Evolutionary conservation across 2,113 vertebrate genomes (phyloP).

Genomic region (Ascaphus truei): DNA sequence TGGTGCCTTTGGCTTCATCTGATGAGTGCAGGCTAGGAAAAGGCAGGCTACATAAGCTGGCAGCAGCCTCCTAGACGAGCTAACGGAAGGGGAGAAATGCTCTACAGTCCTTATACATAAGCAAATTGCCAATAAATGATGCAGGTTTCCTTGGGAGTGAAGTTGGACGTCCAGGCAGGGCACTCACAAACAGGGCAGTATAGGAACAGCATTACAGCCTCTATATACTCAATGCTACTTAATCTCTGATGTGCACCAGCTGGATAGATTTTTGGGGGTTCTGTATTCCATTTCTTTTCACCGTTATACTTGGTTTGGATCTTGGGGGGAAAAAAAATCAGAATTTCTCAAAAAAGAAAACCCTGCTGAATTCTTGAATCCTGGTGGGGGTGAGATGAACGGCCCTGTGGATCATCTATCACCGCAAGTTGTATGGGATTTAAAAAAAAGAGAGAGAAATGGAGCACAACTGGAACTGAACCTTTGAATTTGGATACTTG

Average conservation of each 20-base stretch:
- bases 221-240: background rate
- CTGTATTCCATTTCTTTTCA: background rate
- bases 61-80: background rate
- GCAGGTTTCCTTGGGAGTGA: constrained; percentile 5
- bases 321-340: background rate
- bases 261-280: background rate
- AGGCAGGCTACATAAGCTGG: background rate
- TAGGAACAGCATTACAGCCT: background rate
- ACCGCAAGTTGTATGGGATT: background rate
- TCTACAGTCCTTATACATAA: constrained; percentile 9
- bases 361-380: background rate
- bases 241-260: background rate
- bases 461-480: background rate
- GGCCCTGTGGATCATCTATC: background rate
- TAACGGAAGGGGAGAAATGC: background rate
- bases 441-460: too few species aligned
- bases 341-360: background rate
- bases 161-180: background rate
- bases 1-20: constrained; percentile 13
- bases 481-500: too few species aligned
- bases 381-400: background rate
- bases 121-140: constrained; percentile 25
- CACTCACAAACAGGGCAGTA: background rate
- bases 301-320: background rate
- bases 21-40: constrained; percentile 7